These are phyloP conservation scores for Bathynomus jamesi DNA, from an alignment of 1,140 invertebrate species.

Conservation along the genomic window DNA sequence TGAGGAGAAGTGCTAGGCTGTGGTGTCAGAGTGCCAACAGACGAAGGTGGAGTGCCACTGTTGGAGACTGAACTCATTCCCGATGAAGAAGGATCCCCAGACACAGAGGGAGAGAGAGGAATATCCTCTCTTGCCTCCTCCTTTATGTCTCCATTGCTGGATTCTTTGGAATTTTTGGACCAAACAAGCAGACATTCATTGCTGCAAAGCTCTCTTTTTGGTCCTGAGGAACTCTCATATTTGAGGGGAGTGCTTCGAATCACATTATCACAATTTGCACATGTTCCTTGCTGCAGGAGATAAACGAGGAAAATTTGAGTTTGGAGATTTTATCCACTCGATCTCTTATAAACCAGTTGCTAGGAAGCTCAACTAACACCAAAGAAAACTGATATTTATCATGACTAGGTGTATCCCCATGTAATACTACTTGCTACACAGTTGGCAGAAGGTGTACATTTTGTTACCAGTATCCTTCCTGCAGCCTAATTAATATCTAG, in stretches of 20 bases:
- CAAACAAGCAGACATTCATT: constrained; percentile 29
- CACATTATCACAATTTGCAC: constrained; percentile 74
- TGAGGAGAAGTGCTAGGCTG: neutral
- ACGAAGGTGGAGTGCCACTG: constrained; percentile 4
- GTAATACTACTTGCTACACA: no score
- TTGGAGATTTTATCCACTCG: no score
- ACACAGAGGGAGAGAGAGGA: constrained; percentile 13
- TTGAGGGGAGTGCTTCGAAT: constrained; percentile 45
- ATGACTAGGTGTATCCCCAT: no score
- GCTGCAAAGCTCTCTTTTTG: constrained; percentile 22
- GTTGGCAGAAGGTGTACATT: no score
- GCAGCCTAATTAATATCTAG: no score
- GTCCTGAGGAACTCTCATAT: constrained; percentile 11
- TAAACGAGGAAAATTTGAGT: neutral
- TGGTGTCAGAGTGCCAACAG: constrained; percentile 12
- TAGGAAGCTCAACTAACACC: no score
- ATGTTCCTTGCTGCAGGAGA: constrained; percentile 53
- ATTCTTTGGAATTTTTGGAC: neutral
- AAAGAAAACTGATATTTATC: no score
- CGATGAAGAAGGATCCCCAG: neutral
- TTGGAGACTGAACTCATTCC: neutral
- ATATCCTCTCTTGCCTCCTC: constrained; percentile 28
- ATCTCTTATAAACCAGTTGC: no score
- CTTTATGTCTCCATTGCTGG: constrained; percentile 3
- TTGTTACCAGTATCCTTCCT: no score